Percentiles rank a stretch among this genome's conserved stretches.
Conservation (phyloP, 2,888 invertebrate genomes). For the Gandaritis pyraliata region DNA sequence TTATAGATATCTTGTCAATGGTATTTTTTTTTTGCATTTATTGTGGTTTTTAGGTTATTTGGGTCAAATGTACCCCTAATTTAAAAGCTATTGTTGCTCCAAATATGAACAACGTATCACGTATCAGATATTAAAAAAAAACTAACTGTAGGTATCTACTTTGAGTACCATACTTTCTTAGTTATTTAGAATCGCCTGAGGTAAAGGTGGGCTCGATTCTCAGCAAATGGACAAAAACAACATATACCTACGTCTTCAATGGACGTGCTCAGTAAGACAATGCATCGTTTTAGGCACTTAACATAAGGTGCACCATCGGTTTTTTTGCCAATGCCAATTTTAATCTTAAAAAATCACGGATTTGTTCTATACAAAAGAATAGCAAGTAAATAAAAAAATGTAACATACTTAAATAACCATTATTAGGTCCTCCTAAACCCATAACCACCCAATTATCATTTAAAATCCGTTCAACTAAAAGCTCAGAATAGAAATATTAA, state of each 20-base stretch:
- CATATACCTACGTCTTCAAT: no score
- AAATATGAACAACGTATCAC: constrained; percentile 8
- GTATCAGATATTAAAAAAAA: neutral
- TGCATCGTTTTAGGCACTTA: no score
- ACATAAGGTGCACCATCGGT: no score
- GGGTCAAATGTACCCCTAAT: constrained; percentile 29
- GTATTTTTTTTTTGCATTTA: constrained; percentile 41
- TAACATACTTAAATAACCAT: constrained; percentile 25
- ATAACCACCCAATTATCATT: constrained; percentile 41
- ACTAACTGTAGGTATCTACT: neutral
- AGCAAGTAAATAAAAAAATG: constrained; percentile 2
- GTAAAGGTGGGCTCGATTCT: no score
- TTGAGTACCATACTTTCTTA: no score
- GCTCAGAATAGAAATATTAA: constrained; percentile 44
- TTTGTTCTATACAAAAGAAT: neutral
- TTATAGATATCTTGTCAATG: constrained; percentile 43
- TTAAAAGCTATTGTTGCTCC: neutral
- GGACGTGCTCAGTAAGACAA: no score
- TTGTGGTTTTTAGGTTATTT: constrained; percentile 67
- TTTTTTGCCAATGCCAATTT: no score
- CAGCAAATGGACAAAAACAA: no score
- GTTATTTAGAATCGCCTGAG: no score
- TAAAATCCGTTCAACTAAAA: constrained; percentile 37
- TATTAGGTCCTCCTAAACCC: constrained; percentile 35
- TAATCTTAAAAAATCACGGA: no score